These are phyloP conservation scores for Eupithecia centaureata DNA, from an alignment of 2,888 invertebrate genomes.

Conservation along the genomic window DNA sequence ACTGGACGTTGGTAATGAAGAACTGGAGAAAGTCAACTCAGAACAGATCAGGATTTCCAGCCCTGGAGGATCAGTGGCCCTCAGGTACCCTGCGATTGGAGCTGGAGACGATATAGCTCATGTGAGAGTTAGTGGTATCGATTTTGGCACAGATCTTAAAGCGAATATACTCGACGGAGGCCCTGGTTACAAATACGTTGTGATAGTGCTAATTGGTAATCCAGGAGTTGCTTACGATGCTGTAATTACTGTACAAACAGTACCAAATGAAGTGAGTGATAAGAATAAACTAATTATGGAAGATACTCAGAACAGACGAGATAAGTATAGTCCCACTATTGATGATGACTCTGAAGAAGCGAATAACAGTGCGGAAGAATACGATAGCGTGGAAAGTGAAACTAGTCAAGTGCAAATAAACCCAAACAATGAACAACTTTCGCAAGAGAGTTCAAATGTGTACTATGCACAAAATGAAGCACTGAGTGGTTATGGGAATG, in stretches of 20 bases:
- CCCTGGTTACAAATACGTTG: slow-evolving; percentile 75
- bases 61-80: slow-evolving; percentile 74
- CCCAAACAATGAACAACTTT: slow-evolving; percentile 53
- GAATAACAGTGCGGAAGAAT: slow-evolving; percentile 56
- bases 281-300: slow-evolving; percentile 25
- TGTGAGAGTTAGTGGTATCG: slow-evolving; percentile 75
- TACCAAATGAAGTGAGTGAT: slow-evolving; percentile 46
- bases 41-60: slow-evolving; percentile 72
- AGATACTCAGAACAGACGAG: slow-evolving; percentile 27
- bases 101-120: slow-evolving; percentile 70
- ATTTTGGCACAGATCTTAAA: slow-evolving; percentile 75
- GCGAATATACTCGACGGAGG: slow-evolving; percentile 75
- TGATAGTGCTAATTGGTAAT: slow-evolving; percentile 72
- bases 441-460: slow-evolving; percentile 62
- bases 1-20: slow-evolving; percentile 79
- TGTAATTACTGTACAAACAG: slow-evolving; percentile 69
- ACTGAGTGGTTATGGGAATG: slow-evolving; percentile 35
- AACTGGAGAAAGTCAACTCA: slow-evolving; percentile 67
- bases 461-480: slow-evolving; percentile 58
- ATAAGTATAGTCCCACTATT: neutral
- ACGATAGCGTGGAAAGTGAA: slow-evolving; percentile 53
- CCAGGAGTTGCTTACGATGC: slow-evolving; percentile 68
- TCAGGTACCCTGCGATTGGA: slow-evolving; percentile 72
- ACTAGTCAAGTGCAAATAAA: slow-evolving; percentile 44
- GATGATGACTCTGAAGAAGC: slow-evolving; percentile 39